Conservation (phyloP, 2,888 invertebrate species). For the Macrophya annulata region DNA sequence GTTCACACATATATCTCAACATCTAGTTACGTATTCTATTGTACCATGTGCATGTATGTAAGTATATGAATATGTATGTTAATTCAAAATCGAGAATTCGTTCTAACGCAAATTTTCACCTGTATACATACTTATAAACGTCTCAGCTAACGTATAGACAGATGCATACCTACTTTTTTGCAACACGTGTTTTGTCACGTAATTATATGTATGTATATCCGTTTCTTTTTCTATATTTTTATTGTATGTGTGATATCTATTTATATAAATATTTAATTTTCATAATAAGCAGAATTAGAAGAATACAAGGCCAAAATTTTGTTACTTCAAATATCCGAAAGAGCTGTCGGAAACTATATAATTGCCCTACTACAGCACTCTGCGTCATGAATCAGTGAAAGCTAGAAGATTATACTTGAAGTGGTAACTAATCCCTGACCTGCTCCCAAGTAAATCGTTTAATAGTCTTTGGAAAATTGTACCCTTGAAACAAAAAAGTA, state of each 20-base stretch:
- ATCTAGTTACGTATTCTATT: conserved; percentile 23
- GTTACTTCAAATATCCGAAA: neutral
- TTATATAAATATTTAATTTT: conserved; percentile 2
- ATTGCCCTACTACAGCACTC: neutral
- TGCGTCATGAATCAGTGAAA: neutral
- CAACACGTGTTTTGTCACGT: neutral
- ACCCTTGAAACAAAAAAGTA: neutral
- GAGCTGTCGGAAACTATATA: neutral
- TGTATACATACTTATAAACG: neutral
- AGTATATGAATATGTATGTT: neutral
- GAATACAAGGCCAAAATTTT: neutral
- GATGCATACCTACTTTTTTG: neutral
- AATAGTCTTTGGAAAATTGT: neutral
- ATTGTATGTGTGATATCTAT: neutral
- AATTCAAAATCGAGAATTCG: neutral
- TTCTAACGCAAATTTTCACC: conserved; percentile 26
- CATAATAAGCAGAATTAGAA: neutral
- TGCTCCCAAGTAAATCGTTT: neutral
- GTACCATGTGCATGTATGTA: neutral
- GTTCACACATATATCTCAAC: conserved; percentile 39
- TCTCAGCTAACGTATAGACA: neutral
- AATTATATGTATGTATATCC: no score
- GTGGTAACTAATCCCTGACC: conserved; percentile 14
- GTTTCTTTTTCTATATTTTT: neutral
- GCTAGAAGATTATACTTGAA: neutral